phyloP scores from a whole-genome alignment of 2,113 vertebrate species.

The Pampusana beccarii region DNA sequence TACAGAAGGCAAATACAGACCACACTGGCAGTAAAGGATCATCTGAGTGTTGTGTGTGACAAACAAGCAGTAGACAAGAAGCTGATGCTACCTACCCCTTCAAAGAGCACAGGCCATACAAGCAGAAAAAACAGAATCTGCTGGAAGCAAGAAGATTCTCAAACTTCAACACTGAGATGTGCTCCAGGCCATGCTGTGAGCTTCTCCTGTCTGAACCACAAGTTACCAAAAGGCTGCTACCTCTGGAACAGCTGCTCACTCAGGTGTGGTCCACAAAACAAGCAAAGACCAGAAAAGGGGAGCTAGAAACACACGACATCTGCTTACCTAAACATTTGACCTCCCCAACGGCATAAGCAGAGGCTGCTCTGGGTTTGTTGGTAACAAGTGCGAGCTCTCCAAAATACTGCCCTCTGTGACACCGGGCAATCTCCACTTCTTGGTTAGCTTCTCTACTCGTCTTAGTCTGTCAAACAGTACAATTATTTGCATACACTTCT shows the following conservation, averaged over 20 bases:
- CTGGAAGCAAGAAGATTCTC: not conserved
- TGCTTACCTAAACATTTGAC: conserved; percentile 95
- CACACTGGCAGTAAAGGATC: not conserved
- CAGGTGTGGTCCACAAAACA: not conserved
- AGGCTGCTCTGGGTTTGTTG: conserved; percentile 98
- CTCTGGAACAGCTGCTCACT: not conserved
- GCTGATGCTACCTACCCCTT: not conserved
- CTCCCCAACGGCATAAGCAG: conserved; percentile 90
- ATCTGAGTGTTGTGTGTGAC: not conserved
- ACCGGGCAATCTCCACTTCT: conserved; percentile 95
- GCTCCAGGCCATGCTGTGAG: not conserved
- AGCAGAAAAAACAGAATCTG: not conserved
- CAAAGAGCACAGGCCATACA: not conserved
- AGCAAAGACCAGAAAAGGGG: not conserved
- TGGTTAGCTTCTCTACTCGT: conserved; percentile 86
- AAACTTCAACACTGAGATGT: not conserved
- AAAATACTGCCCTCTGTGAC: conserved; percentile 95
- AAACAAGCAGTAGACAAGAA: not conserved
- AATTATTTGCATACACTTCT: not conserved
- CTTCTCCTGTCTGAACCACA: not conserved
- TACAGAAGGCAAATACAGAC: not conserved
- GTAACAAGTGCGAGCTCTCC: conserved; percentile 98
- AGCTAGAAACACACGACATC: not conserved
- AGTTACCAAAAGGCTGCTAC: not conserved
- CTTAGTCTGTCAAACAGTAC: conserved; percentile 83